A percentile compares a stretch with the other conserved stretches of the same genome.
Evolutionary conservation across 2,888 invertebrate species (phyloP).

Genomic region (Scotopteryx bipunctaria): DNA sequence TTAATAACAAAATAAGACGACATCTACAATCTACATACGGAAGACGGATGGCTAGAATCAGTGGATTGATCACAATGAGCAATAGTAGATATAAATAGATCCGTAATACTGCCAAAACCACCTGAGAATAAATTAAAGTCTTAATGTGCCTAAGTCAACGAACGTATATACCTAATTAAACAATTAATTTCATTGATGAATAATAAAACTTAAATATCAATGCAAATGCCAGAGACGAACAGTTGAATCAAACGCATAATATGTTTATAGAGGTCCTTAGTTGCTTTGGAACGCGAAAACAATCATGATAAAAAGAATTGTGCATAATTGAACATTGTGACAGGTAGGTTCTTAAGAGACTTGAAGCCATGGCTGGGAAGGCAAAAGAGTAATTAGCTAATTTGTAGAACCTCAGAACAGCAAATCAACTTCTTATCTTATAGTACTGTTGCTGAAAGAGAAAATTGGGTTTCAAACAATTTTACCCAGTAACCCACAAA

Average conservation of each 20-base stretch:
- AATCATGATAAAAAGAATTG: too few species aligned
- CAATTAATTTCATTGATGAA: constrained; percentile 8
- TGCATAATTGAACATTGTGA: too few species aligned
- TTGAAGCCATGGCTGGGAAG: too few species aligned
- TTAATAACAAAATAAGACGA: constrained; percentile 9
- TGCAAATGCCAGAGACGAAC: neutral
- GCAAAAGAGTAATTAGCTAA: too few species aligned
- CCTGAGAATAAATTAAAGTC: constrained; percentile 15
- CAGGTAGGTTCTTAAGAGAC: too few species aligned
- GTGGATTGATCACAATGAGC: constrained; percentile 18
- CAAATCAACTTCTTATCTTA: too few species aligned
- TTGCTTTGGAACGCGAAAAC: neutral
- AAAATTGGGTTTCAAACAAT: too few species aligned
- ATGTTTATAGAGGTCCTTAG: too few species aligned
- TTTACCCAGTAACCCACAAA: too few species aligned
- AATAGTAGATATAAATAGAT: constrained; percentile 31
- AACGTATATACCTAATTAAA: constrained; percentile 3
- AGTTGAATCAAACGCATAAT: neutral
- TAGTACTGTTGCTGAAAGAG: too few species aligned
- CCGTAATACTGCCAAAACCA: constrained; percentile 28
- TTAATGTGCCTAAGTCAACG: constrained; percentile 22
- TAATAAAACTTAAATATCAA: neutral
- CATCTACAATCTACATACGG: constrained; percentile 27
- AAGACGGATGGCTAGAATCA: constrained; percentile 19
- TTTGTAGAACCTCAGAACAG: too few species aligned